Evolutionary conservation across 2,888 invertebrate genomes (phyloP), one percentile per base, ranked within the genome.

Genomic region (Plusia festucae): DNA sequence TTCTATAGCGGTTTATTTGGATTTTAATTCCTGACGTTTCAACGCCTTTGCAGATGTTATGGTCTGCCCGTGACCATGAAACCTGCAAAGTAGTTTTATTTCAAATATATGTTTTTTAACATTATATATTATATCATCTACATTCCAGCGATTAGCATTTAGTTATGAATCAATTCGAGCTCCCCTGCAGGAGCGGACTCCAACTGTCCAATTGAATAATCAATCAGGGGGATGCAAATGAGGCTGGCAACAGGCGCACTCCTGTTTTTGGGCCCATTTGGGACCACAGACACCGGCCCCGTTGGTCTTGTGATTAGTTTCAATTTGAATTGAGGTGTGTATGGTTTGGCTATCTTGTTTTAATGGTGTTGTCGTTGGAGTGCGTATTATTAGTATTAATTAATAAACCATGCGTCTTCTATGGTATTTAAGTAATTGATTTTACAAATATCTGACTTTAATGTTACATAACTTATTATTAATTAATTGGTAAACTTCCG

Each of bases 201-300:
- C 82, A 84, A 84, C 85, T 82, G 89, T 86, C 88, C 90, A 85
- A 92, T 91, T 93, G 94, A 92, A 94, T 93, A 94, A 94, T 94
- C 93, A 93, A 93, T 94, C 91, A 90, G 89, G 83, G 84, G 86
- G 87, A 94, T 93, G 93, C 91, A 92, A 94, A 93, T 93, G 86
- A 82, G 79, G 72, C 74, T 86, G 89, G 91, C 92, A 92, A 92
- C 93, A 91, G 93, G 91, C 91, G 85, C 77, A 68, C 60, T 59
- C 83, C 81, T 85, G 85, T 85, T 82, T 84, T 84, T 78, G 73
- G 77, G 22, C 62, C 61, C 65, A 68, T 66, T 65, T 64, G 54
- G 51, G 59, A 64, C 57, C 15, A 65, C 65, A 67, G 68, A 70
- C 79, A n/a, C 1, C 13, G n/a, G 15, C 6, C 32, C 53, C 64